Base-by-base conservation (phyloP, 2,888 invertebrate species). In the Apodemia mormo region DNA sequence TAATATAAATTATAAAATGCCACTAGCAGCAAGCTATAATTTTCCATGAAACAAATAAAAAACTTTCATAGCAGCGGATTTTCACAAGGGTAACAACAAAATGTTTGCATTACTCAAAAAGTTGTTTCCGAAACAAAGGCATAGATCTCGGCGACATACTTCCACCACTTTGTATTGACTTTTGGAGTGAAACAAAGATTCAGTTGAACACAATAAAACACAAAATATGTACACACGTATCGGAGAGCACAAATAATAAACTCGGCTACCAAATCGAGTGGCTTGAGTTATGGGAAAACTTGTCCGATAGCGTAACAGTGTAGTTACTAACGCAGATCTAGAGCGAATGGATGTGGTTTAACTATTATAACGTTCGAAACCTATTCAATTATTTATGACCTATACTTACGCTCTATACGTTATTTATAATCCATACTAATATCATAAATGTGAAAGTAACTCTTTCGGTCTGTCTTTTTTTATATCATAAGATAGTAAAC, bases 281-380 rank as follows among this genome's bases (percentile, higher is more conserved):
- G 86, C 84, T 82, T 92, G 91, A 92, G 84, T 91, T 91, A 92
- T 92, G 90, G 85, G 87, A 78, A 92, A 92, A 92, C 86, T 92
- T 92, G 83, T 79, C 75, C 90, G 82, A 86, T 84, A 82, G 81
- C 78, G 80, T 78, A 77, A 80, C 80, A 79, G 81, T 80, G 79
- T 81, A 82, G 81, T 81, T 79, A 78, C 72, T 69, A 67, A 78
- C 81, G 71, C 43, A 68, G 79, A 82, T 73, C 43, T 84, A 84
- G 70, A 78, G 45, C 72, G 58, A 69, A 76, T 82, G 76, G 85
- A 87, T 80, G 75, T 43, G 82, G 43, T 70, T 54, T 54, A 66
- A 10, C 43, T 43, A 43, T 43, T 43, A 43, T 2, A 43, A 43
- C 9, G 37, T 22, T 22, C 22, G 22, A 22, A 22, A 22, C 22